These are phyloP conservation scores for Xiphophorus maculatus DNA, from an alignment of 2,113 vertebrate species.

Conservation along the genomic window DNA sequence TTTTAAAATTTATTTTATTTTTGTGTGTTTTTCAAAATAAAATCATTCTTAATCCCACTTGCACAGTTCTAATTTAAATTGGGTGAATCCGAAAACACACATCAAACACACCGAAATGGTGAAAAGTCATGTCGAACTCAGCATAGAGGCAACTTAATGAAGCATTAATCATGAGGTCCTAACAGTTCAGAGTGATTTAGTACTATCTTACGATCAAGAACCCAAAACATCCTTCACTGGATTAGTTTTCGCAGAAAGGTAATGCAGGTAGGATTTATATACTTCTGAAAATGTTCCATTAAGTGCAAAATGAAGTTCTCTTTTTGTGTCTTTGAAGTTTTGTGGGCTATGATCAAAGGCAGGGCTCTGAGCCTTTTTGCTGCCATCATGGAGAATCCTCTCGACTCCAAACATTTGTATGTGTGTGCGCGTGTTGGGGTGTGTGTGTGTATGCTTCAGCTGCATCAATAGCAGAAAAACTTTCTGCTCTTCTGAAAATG, in stretches of 20 bases:
- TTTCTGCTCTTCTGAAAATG: slow-evolving; percentile 16
- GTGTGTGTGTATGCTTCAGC: slow-evolving; percentile 3
- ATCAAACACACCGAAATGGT: not conserved
- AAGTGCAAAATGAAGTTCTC: slow-evolving; percentile 51
- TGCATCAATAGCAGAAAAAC: not conserved
- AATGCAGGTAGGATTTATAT: slow-evolving; percentile 35
- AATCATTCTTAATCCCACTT: not conserved
- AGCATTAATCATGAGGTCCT: slow-evolving; percentile 7
- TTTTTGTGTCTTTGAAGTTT: slow-evolving; percentile 61
- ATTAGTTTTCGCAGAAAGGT: slow-evolving; percentile 3
- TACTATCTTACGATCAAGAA: slow-evolving; percentile 17
- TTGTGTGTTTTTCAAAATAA: not conserved
- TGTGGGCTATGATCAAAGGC: slow-evolving; percentile 59
- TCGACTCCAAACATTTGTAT: slow-evolving; percentile 21
- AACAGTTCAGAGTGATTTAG: slow-evolving; percentile 19
- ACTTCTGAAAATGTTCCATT: slow-evolving; percentile 38
- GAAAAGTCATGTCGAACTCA: slow-evolving; percentile 8
- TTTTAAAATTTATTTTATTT: not conserved
- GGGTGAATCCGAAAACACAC: not conserved
- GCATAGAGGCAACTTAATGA: not conserved
- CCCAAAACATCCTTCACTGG: slow-evolving; percentile 13
- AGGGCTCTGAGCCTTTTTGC: slow-evolving; percentile 40
- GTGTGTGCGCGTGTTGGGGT: not conserved
- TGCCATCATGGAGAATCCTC: slow-evolving; percentile 37
- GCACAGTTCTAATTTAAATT: not conserved